Conservation (phyloP, 2,797 vertebrate genomes). For the Odontamblyopus rebecca region DNA sequence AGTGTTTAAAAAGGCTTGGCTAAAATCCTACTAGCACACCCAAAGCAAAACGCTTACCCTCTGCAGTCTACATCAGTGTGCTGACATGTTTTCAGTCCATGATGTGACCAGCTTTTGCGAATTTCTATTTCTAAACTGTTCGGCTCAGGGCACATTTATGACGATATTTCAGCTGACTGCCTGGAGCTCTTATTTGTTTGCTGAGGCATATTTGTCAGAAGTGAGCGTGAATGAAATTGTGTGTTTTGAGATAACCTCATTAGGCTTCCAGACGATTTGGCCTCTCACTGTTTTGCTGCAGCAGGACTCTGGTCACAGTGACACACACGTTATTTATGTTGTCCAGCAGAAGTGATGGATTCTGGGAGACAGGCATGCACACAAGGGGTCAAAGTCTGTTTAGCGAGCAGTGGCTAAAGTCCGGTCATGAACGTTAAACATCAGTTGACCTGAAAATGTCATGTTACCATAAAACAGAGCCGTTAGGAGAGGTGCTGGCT, state of each 20-base stretch:
- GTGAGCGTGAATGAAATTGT: conserved; percentile 27
- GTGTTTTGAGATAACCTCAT: conserved; percentile 33
- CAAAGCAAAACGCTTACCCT: too few relatives aligned
- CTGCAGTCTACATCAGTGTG: background rate
- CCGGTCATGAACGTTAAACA: conserved; percentile 28
- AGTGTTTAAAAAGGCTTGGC: too few relatives aligned
- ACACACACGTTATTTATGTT: conserved; percentile 10
- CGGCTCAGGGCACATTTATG: background rate
- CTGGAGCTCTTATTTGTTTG: background rate
- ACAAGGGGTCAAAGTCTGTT: conserved; percentile 16
- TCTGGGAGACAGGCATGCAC: conserved; percentile 6
- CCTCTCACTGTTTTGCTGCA: too few relatives aligned
- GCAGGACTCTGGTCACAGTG: conserved; percentile 1
- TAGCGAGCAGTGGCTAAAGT: conserved; percentile 23
- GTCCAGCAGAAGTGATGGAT: conserved; percentile 11
- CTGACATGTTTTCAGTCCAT: background rate
- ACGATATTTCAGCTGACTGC: background rate
- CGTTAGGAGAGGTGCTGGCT: background rate
- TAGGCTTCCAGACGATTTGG: conserved; percentile 14
- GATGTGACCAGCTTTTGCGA: background rate
- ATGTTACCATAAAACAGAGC: conserved; percentile 19
- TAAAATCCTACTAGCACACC: background rate
- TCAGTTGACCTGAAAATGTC: conserved; percentile 23
- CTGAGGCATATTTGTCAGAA: conserved; percentile 13
- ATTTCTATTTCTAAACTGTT: background rate